Evolutionary conservation across 1,140 invertebrate genomes (phyloP), one percentile per base, ranked within the genome.

Genomic region (Phenacoccus solenopsis): DNA sequence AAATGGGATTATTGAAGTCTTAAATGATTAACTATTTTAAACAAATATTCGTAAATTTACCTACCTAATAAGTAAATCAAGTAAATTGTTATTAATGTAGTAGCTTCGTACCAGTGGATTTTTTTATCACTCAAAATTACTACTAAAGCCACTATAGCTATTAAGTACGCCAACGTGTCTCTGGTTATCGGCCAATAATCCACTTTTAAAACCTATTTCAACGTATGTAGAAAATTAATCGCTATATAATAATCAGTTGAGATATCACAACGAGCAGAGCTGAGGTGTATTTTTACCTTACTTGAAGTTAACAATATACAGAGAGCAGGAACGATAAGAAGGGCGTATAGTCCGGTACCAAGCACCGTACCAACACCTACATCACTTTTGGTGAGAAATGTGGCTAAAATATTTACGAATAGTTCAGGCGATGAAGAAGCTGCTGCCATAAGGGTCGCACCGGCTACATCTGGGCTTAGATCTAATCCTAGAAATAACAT

Each of bases 291-390:
- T 9, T 24, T 69, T 72, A 69, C 69, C 64, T 72, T 57, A 38
- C 70, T 49, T 67, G 67, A 16, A 30, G 68, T 22, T 74, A 83
- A 81, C 25, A 87, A 73, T 27, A 84, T 85, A 76, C 86, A 87
- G 67, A 86, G 80, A 70, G 84, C 84, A 27, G 87, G 85, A 1
- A 88, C 86, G 22, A 85, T 86, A 67, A 88, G 79, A 68, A 88
- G 84, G 76, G 88, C 88, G 76, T 88, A 88, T 0, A 88, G 85
- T 16, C 86, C 86, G 57, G 85, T 87, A 10, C 87, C 87, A 12
- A 89, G 83, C 9, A 88, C 85, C 9, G 87, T 86, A 1, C 86
- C 85, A 28, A 84, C 79, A 1, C 84, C 84, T n/a, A 85, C 78
- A 73, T 85, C 84, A 13, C 82, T 83, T 75, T 85, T 80, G 1